These are phyloP conservation scores for Acromyrmex charruanus DNA, from an alignment of 1,140 invertebrate genomes.

Conservation along the genomic window DNA sequence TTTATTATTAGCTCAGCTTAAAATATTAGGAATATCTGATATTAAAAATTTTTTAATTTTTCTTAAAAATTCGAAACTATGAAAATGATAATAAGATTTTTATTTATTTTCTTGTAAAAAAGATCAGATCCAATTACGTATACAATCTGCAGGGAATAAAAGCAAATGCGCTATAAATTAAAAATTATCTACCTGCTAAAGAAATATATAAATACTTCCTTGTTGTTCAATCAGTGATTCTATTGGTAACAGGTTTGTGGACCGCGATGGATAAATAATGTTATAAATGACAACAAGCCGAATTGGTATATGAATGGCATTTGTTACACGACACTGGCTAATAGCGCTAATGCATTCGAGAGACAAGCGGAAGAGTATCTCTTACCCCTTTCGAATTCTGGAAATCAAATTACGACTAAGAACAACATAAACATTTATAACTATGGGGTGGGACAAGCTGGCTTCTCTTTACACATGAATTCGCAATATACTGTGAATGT, in stretches of 20 bases:
- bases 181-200: neutral
- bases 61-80: neutral
- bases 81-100: neutral
- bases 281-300: neutral
- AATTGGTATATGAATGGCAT: slow-evolving; percentile 82
- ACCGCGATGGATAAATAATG: slow-evolving; percentile 75
- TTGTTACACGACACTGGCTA: slow-evolving; percentile 81
- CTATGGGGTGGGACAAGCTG: slow-evolving; percentile 79
- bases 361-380: slow-evolving; percentile 41
- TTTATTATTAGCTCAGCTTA: neutral
- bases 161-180: neutral
- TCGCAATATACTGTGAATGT: slow-evolving; percentile 58
- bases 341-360: slow-evolving; percentile 53
- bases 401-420: neutral
- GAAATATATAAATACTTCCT: neutral
- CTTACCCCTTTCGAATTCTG: slow-evolving; percentile 34
- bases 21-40: neutral
- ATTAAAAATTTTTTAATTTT: neutral
- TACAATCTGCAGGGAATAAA: neutral
- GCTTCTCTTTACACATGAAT: slow-evolving; percentile 80
- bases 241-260: slow-evolving; percentile 76
- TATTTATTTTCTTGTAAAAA: neutral
- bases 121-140: neutral
- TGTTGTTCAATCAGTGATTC: neutral
- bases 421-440: slow-evolving; percentile 55